phyloP scores from a whole-genome alignment of 2,888 invertebrate species.

The Ophion obscuratus region DNA sequence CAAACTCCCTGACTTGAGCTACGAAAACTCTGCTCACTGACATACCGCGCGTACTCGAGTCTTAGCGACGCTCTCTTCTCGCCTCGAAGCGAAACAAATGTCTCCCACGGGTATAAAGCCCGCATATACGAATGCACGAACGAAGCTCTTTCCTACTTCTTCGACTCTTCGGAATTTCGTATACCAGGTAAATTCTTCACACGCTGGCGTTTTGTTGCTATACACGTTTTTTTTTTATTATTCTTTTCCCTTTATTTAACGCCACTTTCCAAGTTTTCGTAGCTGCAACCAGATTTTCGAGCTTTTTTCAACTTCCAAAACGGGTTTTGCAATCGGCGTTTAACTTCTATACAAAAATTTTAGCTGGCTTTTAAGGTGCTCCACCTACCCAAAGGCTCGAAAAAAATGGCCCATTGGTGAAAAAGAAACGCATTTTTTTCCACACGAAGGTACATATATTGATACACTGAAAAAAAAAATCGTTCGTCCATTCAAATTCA shows the following conservation, averaged over 20 bases:
- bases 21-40: slow-evolving; percentile 30
- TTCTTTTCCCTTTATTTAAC: neutral
- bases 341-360: neutral
- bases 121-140: slow-evolving; percentile 12
- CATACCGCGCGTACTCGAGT: slow-evolving; percentile 24
- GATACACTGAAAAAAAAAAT: too few species aligned
- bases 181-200: neutral
- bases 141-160: slow-evolving; percentile 27
- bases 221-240: neutral
- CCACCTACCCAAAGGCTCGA: neutral
- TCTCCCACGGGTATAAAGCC: slow-evolving; percentile 44
- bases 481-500: too few species aligned
- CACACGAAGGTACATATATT: neutral
- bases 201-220: neutral
- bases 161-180: neutral
- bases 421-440: too few species aligned
- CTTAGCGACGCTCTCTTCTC: slow-evolving; percentile 21
- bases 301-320: neutral
- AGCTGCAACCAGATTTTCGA: too few species aligned
- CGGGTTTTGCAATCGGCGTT: neutral
- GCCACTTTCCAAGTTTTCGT: neutral
- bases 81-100: slow-evolving; percentile 46
- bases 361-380: neutral
- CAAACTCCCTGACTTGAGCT: slow-evolving; percentile 15
- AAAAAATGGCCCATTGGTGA: too few species aligned